phyloP scores from a whole-genome alignment of 2,797 vertebrate species.

The Ambastaia sidthimunki region DNA sequence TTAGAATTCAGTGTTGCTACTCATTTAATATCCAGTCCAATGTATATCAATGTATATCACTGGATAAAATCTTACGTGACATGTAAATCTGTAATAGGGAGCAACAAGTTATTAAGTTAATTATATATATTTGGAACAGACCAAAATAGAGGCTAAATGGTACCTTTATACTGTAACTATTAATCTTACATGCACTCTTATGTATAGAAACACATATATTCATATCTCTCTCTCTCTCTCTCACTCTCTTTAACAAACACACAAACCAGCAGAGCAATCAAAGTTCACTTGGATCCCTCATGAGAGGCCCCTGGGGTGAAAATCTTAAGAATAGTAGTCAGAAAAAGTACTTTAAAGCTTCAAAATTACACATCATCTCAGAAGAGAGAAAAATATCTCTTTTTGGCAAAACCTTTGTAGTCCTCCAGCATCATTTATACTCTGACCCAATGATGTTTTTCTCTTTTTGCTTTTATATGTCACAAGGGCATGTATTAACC shows the following conservation, averaged over 20 bases:
- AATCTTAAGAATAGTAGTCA: constrained; percentile 8
- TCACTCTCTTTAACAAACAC: constrained; percentile 14
- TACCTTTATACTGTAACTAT: not conserved
- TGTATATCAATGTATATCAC: not conserved
- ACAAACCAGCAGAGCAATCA: constrained; percentile 30
- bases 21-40: not conserved
- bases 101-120: not conserved
- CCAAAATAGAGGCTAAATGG: not conserved
- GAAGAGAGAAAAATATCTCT: constrained; percentile 11
- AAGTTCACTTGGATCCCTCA: constrained; percentile 18
- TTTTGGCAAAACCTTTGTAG: constrained; percentile 29
- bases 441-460: not conserved
- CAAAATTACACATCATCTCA: constrained; percentile 39
- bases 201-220: not conserved
- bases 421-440: constrained; percentile 18
- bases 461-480: not conserved
- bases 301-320: not conserved
- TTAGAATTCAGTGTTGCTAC: not conserved
- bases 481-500: not conserved
- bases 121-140: not conserved
- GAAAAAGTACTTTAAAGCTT: constrained; percentile 15
- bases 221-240: not conserved
- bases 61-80: not conserved
- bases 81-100: not conserved
- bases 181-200: not conserved